Percentiles rank a stretch among this genome's conserved stretches.
Evolutionary conservation across 2,797 vertebrate genomes (phyloP).

Genomic region (Malurus splendens): DNA sequence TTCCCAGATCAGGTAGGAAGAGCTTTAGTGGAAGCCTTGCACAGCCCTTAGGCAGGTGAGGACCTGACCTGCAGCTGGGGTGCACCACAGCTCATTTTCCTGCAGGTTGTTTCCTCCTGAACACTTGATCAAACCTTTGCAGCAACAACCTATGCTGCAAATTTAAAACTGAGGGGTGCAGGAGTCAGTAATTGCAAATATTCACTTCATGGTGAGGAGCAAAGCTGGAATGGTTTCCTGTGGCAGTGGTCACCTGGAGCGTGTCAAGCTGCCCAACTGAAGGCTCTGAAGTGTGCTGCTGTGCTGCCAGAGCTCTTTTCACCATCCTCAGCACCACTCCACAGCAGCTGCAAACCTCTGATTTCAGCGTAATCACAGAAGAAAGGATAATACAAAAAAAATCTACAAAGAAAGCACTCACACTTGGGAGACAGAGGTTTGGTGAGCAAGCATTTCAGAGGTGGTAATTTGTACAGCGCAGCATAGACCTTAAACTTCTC

Average conservation of each 20-base stretch:
- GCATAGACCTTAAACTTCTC: not conserved
- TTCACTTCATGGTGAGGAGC: accelerated
- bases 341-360: not conserved
- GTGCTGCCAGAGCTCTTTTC: not conserved
- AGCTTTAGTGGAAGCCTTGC: not conserved
- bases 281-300: accelerated
- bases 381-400: not conserved
- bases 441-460: not conserved
- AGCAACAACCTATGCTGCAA: not conserved
- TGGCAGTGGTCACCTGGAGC: not conserved
- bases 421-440: not conserved
- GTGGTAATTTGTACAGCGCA: not conserved
- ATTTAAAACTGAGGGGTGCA: not conserved
- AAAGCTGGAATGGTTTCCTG: not conserved
- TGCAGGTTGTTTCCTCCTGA: not conserved
- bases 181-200: not conserved
- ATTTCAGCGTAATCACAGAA: not conserved
- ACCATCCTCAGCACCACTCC: not conserved
- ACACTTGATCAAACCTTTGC: accelerated
- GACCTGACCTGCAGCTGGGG: not conserved
- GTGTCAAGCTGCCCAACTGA: accelerated
- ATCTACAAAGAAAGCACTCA: not conserved
- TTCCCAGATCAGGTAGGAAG: too few species aligned
- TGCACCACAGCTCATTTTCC: not conserved
- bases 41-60: not conserved